A percentile compares a stretch with the other conserved stretches of the same genome.
Conservation (phyloP, 2,113 vertebrate genomes). For the Notarius quadriscutis region DNA sequence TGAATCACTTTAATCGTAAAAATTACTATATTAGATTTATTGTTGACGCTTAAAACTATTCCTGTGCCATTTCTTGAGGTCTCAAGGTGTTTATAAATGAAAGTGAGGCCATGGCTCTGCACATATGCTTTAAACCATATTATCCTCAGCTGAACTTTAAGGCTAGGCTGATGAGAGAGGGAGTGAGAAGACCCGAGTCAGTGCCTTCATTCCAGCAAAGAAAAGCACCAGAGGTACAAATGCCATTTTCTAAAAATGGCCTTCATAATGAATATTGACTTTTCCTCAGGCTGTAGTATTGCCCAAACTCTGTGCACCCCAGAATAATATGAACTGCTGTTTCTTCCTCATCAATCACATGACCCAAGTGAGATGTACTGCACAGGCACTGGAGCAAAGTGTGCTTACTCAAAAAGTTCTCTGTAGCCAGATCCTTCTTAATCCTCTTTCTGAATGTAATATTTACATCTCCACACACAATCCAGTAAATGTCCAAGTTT, state of each 20-base stretch:
- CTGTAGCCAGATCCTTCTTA: background rate
- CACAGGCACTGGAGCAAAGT: slow-evolving; percentile 1
- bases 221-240: background rate
- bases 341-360: background rate
- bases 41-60: too few relatives aligned
- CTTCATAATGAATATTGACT: slow-evolving; percentile 2
- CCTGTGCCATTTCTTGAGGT: too few relatives aligned
- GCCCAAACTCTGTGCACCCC: background rate
- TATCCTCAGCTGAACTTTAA: too few relatives aligned
- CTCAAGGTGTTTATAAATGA: too few relatives aligned
- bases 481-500: background rate
- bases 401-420: background rate
- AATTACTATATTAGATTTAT: too few relatives aligned
- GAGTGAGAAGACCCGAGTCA: too few relatives aligned
- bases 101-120: too few relatives aligned
- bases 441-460: background rate
- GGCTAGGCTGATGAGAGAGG: too few relatives aligned
- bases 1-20: too few relatives aligned
- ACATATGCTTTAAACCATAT: too few relatives aligned
- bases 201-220: background rate
- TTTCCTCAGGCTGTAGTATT: background rate
- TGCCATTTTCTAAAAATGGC: background rate
- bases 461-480: too few relatives aligned
- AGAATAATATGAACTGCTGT: background rate
- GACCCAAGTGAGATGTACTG: background rate